These are phyloP conservation scores for Dasysyrphus albostriatus DNA, from an alignment of 2,888 invertebrate genomes.

Conservation along the genomic window DNA sequence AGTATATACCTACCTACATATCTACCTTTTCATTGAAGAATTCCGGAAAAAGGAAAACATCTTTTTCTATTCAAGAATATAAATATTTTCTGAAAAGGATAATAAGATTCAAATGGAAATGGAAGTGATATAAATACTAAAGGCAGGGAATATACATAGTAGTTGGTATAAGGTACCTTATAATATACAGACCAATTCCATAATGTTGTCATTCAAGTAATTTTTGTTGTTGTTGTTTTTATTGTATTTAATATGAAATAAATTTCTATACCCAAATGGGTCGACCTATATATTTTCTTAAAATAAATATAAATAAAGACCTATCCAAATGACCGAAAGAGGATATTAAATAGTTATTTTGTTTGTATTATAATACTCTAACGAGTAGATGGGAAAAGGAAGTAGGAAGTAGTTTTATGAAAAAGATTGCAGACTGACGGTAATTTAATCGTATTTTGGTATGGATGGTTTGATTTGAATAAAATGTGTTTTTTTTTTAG, in stretches of 20 bases:
- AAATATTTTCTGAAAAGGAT: conserved; percentile 26
- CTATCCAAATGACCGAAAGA: conserved; percentile 22
- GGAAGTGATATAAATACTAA: not conserved
- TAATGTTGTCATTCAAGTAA: conserved; percentile 27
- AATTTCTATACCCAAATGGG: conserved; percentile 31
- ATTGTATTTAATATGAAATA: conserved; percentile 32
- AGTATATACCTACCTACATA: too few species aligned
- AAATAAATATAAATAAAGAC: conserved; percentile 19
- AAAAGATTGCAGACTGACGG: conserved; percentile 7
- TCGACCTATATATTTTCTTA: conserved; percentile 30
- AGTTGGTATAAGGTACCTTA: not conserved
- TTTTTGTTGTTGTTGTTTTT: conserved; percentile 15
- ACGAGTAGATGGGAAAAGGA: not conserved
- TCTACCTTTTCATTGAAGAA: conserved; percentile 8
- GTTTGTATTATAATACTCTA: not conserved
- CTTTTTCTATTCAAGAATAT: conserved; percentile 32
- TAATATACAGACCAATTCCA: conserved; percentile 13
- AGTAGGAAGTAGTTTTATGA: not conserved
- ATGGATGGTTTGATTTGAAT: conserved; percentile 8
- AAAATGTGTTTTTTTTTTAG: conserved; percentile 2
- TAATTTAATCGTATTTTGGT: conserved; percentile 11
- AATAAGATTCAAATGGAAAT: conserved; percentile 43
- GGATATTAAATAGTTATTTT: conserved; percentile 30
- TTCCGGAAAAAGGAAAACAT: conserved; percentile 21
- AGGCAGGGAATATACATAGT: not conserved